phyloP scores from a whole-genome alignment of 2,113 vertebrate species.

The Setophaga coronata region DNA sequence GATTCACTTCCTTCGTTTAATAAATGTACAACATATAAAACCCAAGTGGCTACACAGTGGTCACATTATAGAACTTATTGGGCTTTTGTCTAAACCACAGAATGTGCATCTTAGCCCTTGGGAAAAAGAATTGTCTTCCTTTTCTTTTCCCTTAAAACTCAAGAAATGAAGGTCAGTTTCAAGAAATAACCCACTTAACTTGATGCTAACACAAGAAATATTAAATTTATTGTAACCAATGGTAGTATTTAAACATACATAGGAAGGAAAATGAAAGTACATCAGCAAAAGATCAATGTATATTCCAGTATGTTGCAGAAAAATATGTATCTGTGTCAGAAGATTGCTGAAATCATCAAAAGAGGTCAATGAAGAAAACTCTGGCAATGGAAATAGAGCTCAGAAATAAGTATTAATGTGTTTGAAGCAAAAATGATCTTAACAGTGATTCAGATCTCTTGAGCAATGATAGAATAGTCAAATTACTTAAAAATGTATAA shows the following conservation, averaged over 20 bases:
- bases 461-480: background rate
- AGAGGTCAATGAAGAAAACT: background rate
- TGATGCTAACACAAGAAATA: background rate
- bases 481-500: background rate
- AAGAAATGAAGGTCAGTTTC: background rate
- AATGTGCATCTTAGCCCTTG: background rate
- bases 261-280: background rate
- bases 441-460: background rate
- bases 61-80: background rate
- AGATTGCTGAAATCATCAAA: background rate
- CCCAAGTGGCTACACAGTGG: background rate
- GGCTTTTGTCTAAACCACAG: background rate
- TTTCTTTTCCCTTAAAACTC: background rate
- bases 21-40: background rate
- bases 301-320: background rate
- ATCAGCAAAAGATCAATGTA: background rate
- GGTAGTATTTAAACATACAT: background rate
- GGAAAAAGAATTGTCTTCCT: background rate
- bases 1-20: background rate
- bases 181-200: background rate
- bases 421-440: background rate
- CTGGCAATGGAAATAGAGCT: background rate
- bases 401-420: background rate
- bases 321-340: background rate
- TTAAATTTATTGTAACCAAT: background rate